Base-by-base conservation (phyloP, 2,888 invertebrate genomes). In the Tachystola acroxantha region DNA sequence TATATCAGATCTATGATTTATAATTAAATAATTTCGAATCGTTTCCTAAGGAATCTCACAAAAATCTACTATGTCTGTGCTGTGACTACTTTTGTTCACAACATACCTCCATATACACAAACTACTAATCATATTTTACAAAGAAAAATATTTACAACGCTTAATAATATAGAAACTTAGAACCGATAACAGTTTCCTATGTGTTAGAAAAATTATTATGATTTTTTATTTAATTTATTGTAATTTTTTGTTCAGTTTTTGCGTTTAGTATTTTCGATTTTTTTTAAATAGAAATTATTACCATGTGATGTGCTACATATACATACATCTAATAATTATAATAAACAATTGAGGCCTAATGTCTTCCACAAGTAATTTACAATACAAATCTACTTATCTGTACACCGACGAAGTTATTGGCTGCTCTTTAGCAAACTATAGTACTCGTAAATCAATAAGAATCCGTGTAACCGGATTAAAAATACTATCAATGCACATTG, bases 261-360 rank as follows among this genome's bases (percentile, higher is more conserved):
- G 34, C 34, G 27, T 34, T 34, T 26, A 10, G 19, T 31, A 25
- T 31, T 26, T 26, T 36, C 25, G 25, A 37, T 25, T 29, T 31
- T 40, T 10, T 30, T 24, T 7, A 7, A 22, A 27, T 36, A 26
- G n/a, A n/a, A 36, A 14, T 31, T 39, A 39, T 48, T 47, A 44
- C 50, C 43, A 45, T 52, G 50, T 55, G 52, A 55, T 55, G 55
- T 48, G 51, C 50, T 45, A 44, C 42, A 50, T 50, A 56, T 52
- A 52, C 50, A 52, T 49, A 52, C 45, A 30, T 39, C 31, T 36
- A 11, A 26, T 43, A 41, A 22, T 19, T 20, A 20, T 7, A 20
- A 20, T n/a, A 43, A 47, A 45, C 45, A 45, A 37, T 32, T 43
- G 45, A 48, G 48, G 53, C 50, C 53, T 48, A 48, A 45, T 46